Base-by-base conservation (phyloP, 2,113 vertebrate species). In the Mystacornis crossleyi region DNA sequence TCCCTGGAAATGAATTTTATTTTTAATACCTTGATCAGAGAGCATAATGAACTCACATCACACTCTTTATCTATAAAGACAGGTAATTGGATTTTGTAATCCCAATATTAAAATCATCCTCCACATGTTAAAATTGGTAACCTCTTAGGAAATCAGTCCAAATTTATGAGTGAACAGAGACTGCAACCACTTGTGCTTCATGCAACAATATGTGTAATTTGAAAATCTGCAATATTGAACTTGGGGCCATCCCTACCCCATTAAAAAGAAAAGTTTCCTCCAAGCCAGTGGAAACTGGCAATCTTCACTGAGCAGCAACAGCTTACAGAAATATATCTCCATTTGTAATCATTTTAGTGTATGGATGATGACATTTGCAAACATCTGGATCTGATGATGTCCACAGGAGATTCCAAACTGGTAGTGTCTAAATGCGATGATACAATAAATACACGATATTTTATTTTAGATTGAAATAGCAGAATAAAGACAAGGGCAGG, bases 331-430 rank as follows among this genome's bases (percentile, higher is more conserved):
- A 97, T 95, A 93, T 58, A 74, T 96, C 93, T 96, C 78, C 77
- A 96, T 97, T 97, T 98, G 92, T 97, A 98, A 96, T 98, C 94
- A 94, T 97, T 98, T 97, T 87, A 96, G 38, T 95, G 71, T 96
- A 97, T 50, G 66, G 81, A 97, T 97, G 95, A 97, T 98, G 97
- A 97, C 97, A 98, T 98, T 95, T 97, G 62, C 89, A 96, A 97
- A 97, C 98, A 98, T 98, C 97, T 98, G 98, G 95, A 97, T 95
- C 97, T 96, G 95, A 98, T 98, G 96, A 97, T 95, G 81, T 97
- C 85, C 95, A 95, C 74, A 43, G 94, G 65, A 98, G 93, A 97
- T 97, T 98, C 98, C 97, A 98, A 96, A 98, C 97, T 97, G 94
- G 93, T 97, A 97, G 97, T 95, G 92, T 96, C 95, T 97, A 95